Evolutionary conservation across 2,888 invertebrate genomes (phyloP), one percentile per base, ranked within the genome.

Genomic region (Byasa hedistus): DNA sequence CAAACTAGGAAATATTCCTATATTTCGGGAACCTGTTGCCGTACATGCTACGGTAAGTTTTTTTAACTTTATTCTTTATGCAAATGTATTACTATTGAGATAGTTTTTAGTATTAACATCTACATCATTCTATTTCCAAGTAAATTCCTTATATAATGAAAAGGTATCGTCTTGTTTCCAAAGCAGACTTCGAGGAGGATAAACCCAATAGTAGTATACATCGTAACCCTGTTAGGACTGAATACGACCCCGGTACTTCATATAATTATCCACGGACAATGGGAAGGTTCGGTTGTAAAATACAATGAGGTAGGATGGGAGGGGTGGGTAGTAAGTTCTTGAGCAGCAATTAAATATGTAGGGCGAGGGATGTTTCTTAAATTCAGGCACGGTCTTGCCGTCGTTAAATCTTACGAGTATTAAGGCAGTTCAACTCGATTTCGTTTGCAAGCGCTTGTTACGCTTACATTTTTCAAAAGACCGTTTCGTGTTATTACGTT

Each of bases 351-450:
- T 66, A 61, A 66, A 61, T 66, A 61, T 66, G 66, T 65, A 61
- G 60, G 57, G 57, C 57, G 52, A 57, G 57, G 61, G 52, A 61
- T 60, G 59, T 56, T 65, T 56, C 66, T 66, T 44, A 51, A 59
- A 51, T 48, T 57, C 57, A 52, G 61, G 51, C 66, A 24, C 57
- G 52, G 21, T 52, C 27, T 27, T 51, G 39, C 17, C 54, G 61
- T 66, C 61, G 61, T 61, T 66, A 61, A 66, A 66, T 66, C 44
- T 62, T 66, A 65, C 56, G 65, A 65, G 27, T 56, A 57, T 61
- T 61, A 36, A 36, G 57, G 54, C 22, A 55, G 58, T 24, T 39
- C 55, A 61, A 57, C 61, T 51, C 57, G 51, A 57, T 61, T 65
- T 61, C 22, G 60, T 59, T 59, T 23, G 19, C 12, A 39, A 39